These are phyloP conservation scores for Osmerus eperlanus DNA, from an alignment of 2,113 vertebrate genomes.

Conservation along the genomic window DNA sequence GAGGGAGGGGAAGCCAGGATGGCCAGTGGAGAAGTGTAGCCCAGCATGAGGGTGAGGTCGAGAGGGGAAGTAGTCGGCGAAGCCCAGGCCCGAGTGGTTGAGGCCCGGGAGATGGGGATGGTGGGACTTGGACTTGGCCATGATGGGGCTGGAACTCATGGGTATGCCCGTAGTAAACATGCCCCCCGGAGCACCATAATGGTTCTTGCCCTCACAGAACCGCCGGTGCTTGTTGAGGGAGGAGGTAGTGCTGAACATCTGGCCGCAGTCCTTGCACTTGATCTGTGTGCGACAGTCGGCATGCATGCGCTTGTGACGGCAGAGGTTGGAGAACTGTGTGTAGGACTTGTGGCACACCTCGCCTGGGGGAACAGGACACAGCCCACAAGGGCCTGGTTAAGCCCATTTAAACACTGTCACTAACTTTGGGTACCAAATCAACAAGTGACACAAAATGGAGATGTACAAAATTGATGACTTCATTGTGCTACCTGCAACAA, in stretches of 20 bases:
- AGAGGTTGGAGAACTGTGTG: constrained; percentile 99
- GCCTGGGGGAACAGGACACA: constrained; percentile 79
- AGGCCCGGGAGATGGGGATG: constrained; percentile 71
- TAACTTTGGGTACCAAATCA: constrained; percentile 65
- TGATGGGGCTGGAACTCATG: constrained; percentile 84
- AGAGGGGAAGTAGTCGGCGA: constrained; percentile 91
- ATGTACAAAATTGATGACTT: not conserved
- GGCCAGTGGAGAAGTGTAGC: constrained; percentile 82
- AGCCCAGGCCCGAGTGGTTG: constrained; percentile 85
- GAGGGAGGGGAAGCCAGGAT: constrained; percentile 78
- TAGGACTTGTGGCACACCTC: constrained; percentile 99
- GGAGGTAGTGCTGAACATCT: constrained; percentile 99
- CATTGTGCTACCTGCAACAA: not conserved
- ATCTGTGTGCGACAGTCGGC: constrained; percentile 99
- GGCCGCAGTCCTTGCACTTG: constrained; percentile 98
- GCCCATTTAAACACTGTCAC: constrained; percentile 78
- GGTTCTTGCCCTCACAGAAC: constrained; percentile 99
- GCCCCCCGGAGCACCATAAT: constrained; percentile 82
- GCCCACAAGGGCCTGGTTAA: constrained; percentile 77
- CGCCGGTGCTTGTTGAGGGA: constrained; percentile 99
- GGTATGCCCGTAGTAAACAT: constrained; percentile 90
- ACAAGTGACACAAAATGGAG: constrained; percentile 29
- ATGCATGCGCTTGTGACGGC: constrained; percentile 99
- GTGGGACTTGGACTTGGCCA: constrained; percentile 90
- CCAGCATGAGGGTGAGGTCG: constrained; percentile 81